These are phyloP conservation scores for Labrus mixtus DNA, from an alignment of 2,113 vertebrate species.

Conservation along the genomic window DNA sequence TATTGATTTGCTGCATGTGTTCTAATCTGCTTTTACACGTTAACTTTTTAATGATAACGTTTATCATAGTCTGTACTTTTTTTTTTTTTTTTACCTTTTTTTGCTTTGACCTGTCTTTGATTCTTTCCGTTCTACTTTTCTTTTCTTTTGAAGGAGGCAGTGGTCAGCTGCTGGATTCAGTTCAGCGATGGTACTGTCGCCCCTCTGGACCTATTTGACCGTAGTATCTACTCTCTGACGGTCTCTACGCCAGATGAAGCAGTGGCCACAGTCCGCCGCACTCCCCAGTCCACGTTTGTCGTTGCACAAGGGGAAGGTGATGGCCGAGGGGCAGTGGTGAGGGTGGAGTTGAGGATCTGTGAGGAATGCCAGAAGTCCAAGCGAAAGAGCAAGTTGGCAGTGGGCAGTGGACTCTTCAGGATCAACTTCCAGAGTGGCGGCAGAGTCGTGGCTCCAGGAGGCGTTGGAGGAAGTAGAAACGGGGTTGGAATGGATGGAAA, in stretches of 20 bases:
- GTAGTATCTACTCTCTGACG: conserved; percentile 87
- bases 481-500: conserved; percentile 15
- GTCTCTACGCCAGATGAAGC: conserved; percentile 89
- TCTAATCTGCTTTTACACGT: conserved; percentile 29
- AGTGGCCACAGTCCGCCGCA: conserved; percentile 88
- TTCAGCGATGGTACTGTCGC: conserved; percentile 92
- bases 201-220: conserved; percentile 91
- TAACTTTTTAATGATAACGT: not conserved
- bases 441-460: conserved; percentile 31
- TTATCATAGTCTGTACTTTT: not conserved
- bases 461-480: not conserved
- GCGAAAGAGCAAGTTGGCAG: conserved; percentile 89
- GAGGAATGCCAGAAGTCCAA: conserved; percentile 95
- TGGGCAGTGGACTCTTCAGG: conserved; percentile 83
- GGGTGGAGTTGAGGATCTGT: conserved; percentile 91
- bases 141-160: conserved; percentile 88
- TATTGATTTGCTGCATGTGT: conserved; percentile 30
- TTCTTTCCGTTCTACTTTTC: not conserved
- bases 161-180: conserved; percentile 93
- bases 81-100: not conserved
- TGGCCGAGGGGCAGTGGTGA: conserved; percentile 87
- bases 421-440: conserved; percentile 84
- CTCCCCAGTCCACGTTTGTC: conserved; percentile 79
- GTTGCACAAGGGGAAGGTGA: conserved; percentile 87
- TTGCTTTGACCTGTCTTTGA: not conserved